Evolutionary conservation across 64 coral and sea anemone species (phyloP), one percentile per base, ranked within the genome.

Genomic region (Actinia tenebrosa): DNA sequence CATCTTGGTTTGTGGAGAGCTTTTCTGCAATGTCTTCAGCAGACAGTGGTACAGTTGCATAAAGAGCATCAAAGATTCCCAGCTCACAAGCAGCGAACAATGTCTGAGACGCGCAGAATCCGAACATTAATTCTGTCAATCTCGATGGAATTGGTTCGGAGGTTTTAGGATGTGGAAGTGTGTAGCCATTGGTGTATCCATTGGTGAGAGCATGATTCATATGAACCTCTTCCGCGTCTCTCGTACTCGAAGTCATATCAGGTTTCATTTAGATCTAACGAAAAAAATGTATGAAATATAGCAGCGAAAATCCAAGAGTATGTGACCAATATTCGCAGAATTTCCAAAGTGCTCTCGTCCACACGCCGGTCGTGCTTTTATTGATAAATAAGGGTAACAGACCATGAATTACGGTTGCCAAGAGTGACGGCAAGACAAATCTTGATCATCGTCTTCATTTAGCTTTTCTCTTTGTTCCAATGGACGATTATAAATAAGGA

Each of bases 51-150:
- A 18, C 58, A 84, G 85, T 45, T 7, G 75, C 59, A 16, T 94
- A 79, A 54, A 91, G 82, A 11, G 77, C n/a, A 69, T 94, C 89
- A 22, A 94, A 94, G 45, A 94, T 88, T n/a, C 84, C 92, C 17
- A 94, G 58, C 61, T 94, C 89, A 84, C 86, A 71, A 19, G 92
- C 89, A 42, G 85, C 56, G 47, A 87, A 84, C 2, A 94, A 44
- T 0, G 79, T 69, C 11, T 87, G 52, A 26, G 89, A 94, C 61
- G 71, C 78, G 50, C 89, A 80, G 37, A 87, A 90, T 14, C 80
- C 89, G 37, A 77, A 86, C 63, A 90, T 64, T 20, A 91, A 45
- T 18, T 87, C 27, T 15, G 88, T 59, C 10, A 94, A 45, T 77
- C 82, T 86, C 26, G 19, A 17, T 25, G 89, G 92, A 30, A 77